phyloP scores from a whole-genome alignment of 2,113 vertebrate genomes.

The Bujurquina vittata region DNA sequence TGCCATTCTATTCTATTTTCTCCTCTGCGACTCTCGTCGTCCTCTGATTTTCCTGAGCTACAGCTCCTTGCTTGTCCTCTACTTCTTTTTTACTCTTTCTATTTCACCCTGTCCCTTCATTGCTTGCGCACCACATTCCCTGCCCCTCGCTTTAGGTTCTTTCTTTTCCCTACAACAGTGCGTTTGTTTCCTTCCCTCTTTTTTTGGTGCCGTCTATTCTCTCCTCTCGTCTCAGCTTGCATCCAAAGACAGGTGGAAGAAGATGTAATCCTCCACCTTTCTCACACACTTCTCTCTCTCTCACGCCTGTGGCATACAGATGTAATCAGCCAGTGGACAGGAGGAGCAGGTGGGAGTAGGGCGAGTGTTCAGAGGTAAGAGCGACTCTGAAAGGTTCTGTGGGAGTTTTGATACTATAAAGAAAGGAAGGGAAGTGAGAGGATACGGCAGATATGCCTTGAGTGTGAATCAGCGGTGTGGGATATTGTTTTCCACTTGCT shows the following conservation, averaged over 20 bases:
- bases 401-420: constrained; percentile 39
- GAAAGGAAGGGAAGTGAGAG: constrained; percentile 7
- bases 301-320: constrained; percentile 41
- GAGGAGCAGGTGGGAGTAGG: constrained; percentile 36
- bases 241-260: constrained; percentile 20
- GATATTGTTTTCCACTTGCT: constrained; percentile 1
- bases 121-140: not conserved
- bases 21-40: not conserved
- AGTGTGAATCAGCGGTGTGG: constrained; percentile 27
- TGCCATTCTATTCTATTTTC: not conserved
- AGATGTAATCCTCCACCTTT: constrained; percentile 46
- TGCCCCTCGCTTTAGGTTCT: not conserved
- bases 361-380: constrained; percentile 14
- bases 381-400: constrained; percentile 26
- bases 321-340: constrained; percentile 54
- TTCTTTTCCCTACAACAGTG: not conserved
- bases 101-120: not conserved
- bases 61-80: not conserved
- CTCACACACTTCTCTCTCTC: constrained; percentile 21
- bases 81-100: not conserved
- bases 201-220: not conserved
- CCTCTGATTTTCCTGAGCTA: not conserved
- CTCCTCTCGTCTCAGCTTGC: constrained; percentile 23
- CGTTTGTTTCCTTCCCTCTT: not conserved
- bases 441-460: constrained; percentile 27